These are phyloP conservation scores for Petromus typicus DNA, from an alignment of 2,113 vertebrate species.

Conservation along the genomic window DNA sequence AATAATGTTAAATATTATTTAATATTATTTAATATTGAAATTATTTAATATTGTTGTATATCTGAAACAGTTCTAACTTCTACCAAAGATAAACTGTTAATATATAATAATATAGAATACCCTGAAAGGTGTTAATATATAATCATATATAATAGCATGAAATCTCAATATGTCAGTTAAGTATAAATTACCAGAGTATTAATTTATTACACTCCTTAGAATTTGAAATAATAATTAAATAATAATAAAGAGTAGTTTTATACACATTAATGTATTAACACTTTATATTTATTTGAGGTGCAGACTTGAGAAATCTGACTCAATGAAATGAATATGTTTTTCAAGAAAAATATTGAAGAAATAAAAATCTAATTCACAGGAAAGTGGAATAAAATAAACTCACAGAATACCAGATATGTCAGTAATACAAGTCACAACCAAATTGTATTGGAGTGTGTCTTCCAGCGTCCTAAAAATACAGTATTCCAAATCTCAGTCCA, in stretches of 20 bases:
- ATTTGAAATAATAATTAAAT: background rate
- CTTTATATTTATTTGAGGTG: background rate
- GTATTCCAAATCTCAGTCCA: rapidly evolving
- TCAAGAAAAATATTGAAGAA: background rate
- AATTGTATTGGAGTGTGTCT: background rate
- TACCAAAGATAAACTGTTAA: background rate
- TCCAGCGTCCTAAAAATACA: background rate
- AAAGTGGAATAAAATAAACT: background rate
- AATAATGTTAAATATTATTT: background rate
- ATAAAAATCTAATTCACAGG: background rate
- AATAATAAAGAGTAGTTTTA: background rate
- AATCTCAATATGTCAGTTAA: background rate
- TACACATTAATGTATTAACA: background rate
- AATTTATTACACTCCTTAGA: background rate
- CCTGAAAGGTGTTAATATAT: background rate
- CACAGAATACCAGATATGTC: background rate
- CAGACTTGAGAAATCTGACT: background rate
- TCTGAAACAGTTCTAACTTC: background rate
- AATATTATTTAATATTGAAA: too few species aligned
- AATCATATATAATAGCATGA: background rate
- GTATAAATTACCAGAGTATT: background rate
- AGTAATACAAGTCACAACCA: background rate
- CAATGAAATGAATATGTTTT: background rate
- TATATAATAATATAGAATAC: background rate
- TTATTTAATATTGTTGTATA: background rate